A percentile compares a stretch with the other conserved stretches of the same genome.
phyloP scores from a whole-genome alignment of 2,113 vertebrate species.

The Bambusicola thoracicus region DNA sequence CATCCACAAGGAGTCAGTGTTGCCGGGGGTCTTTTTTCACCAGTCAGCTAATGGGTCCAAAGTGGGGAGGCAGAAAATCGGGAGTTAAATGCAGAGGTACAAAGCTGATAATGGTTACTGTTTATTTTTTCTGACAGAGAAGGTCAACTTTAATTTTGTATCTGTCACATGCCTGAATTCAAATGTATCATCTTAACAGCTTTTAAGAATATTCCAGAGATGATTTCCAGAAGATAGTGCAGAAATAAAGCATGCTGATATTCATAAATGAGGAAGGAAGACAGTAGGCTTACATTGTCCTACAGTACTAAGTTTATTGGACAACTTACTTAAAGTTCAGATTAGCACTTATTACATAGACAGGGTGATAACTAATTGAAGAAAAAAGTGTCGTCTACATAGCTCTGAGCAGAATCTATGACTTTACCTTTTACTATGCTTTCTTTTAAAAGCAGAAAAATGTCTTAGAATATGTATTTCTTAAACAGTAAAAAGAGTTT shows the following conservation, averaged over 20 bases:
- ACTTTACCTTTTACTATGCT: not conserved
- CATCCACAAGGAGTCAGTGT: constrained; percentile 55
- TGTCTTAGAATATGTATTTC: not conserved
- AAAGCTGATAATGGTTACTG: constrained; percentile 62
- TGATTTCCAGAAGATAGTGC: constrained; percentile 14
- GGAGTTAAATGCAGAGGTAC: constrained; percentile 53
- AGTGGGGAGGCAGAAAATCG: constrained; percentile 47
- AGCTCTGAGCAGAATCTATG: not conserved
- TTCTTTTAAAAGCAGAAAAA: constrained; percentile 12
- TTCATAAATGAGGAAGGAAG: not conserved
- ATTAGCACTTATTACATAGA: not conserved
- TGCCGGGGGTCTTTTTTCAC: constrained; percentile 19
- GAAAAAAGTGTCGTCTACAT: not conserved
- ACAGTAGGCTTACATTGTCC: not conserved
- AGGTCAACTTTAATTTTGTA: constrained; percentile 61
- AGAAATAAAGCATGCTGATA: constrained; percentile 26
- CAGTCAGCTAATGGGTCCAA: constrained; percentile 54
- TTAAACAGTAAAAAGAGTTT: not conserved
- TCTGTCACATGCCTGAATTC: constrained; percentile 59
- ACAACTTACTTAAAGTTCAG: not conserved
- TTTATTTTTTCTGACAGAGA: constrained; percentile 67
- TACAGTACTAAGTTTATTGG: not conserved
- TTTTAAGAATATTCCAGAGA: constrained; percentile 61
- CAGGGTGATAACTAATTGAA: not conserved
- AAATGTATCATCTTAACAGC: constrained; percentile 50